Base-by-base conservation (phyloP, 2,888 invertebrate genomes). In the Sclerodermus sp. region DNA sequence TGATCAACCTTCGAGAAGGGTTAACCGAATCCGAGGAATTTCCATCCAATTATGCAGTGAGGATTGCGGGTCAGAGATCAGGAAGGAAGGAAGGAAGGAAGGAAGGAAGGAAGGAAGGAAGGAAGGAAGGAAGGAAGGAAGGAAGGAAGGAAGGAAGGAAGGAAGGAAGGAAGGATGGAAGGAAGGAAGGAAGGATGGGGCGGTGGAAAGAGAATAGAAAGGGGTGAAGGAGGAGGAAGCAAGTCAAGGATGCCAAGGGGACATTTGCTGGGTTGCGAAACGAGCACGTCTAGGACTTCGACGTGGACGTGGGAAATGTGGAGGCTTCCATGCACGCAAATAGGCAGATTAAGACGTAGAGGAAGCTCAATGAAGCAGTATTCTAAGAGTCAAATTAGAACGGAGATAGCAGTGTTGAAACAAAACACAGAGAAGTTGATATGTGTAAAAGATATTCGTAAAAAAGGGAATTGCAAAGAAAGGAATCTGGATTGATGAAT, bases 41-140 rank as follows among this genome's bases (percentile, higher is more conserved):
- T 38, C 38, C 38, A 17, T 17, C 16, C 16, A 38, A 17, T 15
- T 17, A 14, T 13, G 10, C 34, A 29, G 29, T 31, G 8, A 34
- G 31, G 37, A 31, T 34, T 34, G 29, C 32, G 31, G 38, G 30
- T 18, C 17, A 31, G 31, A 39, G 15, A 17, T 18, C 37, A 4
- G 38, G 32, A 45, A 42, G 38, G 12, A 49, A 36, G 37, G 41
- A 8, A 5, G 23, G 8, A 8, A 23, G 23, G 23, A 40, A 36
- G 29, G 40, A 42, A 17, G 23, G 9, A 13, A 8, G 9, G 31
- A 34, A 45, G 34, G 14, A 37, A 14, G 10, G n/a, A 29, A n/a
- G 45, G 17, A 29, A 40, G 39, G 14, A 16, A 36, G 32, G 32
- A 8, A 31, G 39, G 45, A 32, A 23, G 15, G 43, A 31, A 9